Evolutionary conservation across 2,113 vertebrate genomes (phyloP).

Genomic region (Dascyllus trimaculatus): DNA sequence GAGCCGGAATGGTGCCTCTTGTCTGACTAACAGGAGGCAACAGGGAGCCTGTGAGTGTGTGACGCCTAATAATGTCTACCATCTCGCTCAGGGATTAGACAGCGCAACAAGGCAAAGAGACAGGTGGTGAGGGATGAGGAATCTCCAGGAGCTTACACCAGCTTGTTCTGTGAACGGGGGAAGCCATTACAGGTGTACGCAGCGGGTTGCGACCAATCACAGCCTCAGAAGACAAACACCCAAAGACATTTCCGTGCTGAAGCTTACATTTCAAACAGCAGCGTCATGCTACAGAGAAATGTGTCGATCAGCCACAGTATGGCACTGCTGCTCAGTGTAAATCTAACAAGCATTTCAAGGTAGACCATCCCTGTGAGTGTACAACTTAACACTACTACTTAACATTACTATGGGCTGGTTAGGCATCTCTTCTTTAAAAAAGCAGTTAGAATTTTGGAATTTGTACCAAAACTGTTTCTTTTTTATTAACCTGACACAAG

Average conservation of each 20-base stretch:
- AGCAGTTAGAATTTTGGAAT: too few relatives aligned
- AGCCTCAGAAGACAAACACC: background rate
- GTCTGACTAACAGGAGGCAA: constrained; percentile 67
- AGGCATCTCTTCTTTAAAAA: too few relatives aligned
- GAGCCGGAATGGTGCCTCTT: constrained; percentile 51
- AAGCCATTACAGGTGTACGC: constrained; percentile 47
- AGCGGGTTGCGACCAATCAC: constrained; percentile 15
- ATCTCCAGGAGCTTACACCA: constrained; percentile 44
- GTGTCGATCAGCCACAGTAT: background rate
- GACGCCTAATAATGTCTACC: constrained; percentile 77
- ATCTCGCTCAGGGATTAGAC: constrained; percentile 66
- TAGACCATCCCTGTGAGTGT: too few relatives aligned
- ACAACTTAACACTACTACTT: too few relatives aligned
- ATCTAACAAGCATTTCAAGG: too few relatives aligned
- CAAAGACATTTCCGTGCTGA: background rate
- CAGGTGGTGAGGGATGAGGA: constrained; percentile 53
- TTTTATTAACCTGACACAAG: too few relatives aligned
- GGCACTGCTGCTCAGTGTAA: background rate
- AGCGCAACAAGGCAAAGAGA: constrained; percentile 44
- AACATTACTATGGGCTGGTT: too few relatives aligned
- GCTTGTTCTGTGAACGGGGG: constrained; percentile 44
- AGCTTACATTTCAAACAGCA: background rate
- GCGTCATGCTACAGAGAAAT: background rate
- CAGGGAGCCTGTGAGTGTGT: constrained; percentile 54
- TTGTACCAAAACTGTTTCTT: too few relatives aligned